Conservation (phyloP, 2,888 invertebrate genomes). For the Esperia sulphurella region DNA sequence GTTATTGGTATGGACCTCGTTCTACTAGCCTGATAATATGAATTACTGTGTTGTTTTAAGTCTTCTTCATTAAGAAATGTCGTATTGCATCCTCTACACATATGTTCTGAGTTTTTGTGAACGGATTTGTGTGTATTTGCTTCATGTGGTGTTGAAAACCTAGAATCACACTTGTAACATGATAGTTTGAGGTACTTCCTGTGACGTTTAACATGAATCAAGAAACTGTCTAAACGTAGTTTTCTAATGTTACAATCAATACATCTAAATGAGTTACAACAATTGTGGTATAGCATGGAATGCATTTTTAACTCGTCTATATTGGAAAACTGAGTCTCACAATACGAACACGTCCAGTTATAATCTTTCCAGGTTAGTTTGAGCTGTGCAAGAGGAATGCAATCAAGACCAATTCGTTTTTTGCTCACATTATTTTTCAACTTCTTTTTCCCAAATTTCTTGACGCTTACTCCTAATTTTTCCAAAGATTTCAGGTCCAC, state of each 20-base stretch:
- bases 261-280: slow-evolving; percentile 81
- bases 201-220: slow-evolving; percentile 79
- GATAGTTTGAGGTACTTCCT: slow-evolving; percentile 75
- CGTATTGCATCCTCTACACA: slow-evolving; percentile 50
- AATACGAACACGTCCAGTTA: slow-evolving; percentile 51
- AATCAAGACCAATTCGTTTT: slow-evolving; percentile 20
- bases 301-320: slow-evolving; percentile 73
- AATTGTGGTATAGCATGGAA: slow-evolving; percentile 78
- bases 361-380: slow-evolving; percentile 54
- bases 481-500: neutral
- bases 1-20: slow-evolving; percentile 22
- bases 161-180: slow-evolving; percentile 46
- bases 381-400: slow-evolving; percentile 36
- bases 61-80: slow-evolving; percentile 36
- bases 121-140: slow-evolving; percentile 28
- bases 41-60: slow-evolving; percentile 33
- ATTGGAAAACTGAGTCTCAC: slow-evolving; percentile 44
- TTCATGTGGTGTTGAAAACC: slow-evolving; percentile 30
- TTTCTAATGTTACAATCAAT: slow-evolving; percentile 75
- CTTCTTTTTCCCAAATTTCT: slow-evolving; percentile 13
- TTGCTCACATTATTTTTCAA: slow-evolving; percentile 1
- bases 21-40: slow-evolving; percentile 37
- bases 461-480: neutral
- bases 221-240: slow-evolving; percentile 39
- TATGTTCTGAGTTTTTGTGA: slow-evolving; percentile 30